phyloP scores from a whole-genome alignment of 92 coral and sea anemone species.

The Meandrina meandrites region DNA sequence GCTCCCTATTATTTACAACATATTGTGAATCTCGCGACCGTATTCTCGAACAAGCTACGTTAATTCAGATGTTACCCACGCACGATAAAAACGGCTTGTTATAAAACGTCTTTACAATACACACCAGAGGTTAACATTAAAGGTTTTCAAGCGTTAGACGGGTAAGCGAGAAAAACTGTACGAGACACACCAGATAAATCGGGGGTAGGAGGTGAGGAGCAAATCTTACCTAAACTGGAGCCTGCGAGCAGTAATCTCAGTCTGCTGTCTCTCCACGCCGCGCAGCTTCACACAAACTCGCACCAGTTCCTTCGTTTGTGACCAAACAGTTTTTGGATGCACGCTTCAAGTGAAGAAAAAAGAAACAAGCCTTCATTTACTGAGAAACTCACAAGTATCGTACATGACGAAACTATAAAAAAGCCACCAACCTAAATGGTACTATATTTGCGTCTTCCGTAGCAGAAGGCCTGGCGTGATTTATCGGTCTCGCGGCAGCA shows the following conservation, averaged over 20 bases:
- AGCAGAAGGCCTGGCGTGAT: not conserved
- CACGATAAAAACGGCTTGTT: too few species aligned
- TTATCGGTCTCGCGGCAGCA: not conserved
- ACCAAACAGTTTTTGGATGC: slow-evolving; percentile 92
- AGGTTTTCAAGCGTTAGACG: not conserved
- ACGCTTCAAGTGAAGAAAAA: slow-evolving; percentile 46
- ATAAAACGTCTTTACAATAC: too few species aligned
- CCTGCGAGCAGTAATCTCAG: slow-evolving; percentile 59
- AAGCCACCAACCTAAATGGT: slow-evolving; percentile 31
- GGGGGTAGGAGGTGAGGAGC: not conserved
- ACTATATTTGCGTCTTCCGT: slow-evolving; percentile 3
- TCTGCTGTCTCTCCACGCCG: slow-evolving; percentile 66
- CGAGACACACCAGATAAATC: not conserved
- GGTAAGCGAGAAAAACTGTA: not conserved
- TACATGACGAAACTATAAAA: too few species aligned
- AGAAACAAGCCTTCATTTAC: not conserved
- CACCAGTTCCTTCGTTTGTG: slow-evolving; percentile 83
- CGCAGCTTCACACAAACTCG: slow-evolving; percentile 82
- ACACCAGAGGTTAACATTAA: too few species aligned
- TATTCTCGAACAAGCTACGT: too few species aligned
- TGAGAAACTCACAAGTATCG: not conserved
- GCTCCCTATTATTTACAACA: too few species aligned
- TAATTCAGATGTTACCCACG: too few species aligned
- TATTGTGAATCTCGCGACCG: too few species aligned
- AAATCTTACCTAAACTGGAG: slow-evolving; percentile 73